Evolutionary conservation across 92 coral and sea anemone species (phyloP).

Genomic region (Palythoa grandis): DNA sequence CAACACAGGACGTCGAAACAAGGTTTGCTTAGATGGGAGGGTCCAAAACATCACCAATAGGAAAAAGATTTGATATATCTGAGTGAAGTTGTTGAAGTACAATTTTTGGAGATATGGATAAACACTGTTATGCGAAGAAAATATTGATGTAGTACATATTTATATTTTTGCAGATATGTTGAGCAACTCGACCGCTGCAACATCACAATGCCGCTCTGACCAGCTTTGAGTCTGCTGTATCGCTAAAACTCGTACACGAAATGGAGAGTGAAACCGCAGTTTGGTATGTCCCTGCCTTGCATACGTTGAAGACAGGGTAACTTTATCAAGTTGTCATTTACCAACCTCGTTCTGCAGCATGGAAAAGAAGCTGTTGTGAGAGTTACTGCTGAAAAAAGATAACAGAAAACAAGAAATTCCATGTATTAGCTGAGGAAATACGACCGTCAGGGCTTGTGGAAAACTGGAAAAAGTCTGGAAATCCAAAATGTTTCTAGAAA

Average conservation of each 20-base stretch:
- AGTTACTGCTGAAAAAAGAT: too few relatives aligned
- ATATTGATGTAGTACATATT: neutral
- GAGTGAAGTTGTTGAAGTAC: neutral
- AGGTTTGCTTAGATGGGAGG: too few relatives aligned
- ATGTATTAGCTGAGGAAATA: too few relatives aligned
- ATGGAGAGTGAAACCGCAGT: neutral
- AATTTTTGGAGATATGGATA: neutral
- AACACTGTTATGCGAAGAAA: neutral
- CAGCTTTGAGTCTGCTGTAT: neutral
- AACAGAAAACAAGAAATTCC: too few relatives aligned
- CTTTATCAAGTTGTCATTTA: neutral
- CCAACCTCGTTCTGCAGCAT: neutral
- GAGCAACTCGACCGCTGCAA: conserved; percentile 16
- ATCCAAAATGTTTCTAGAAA: too few relatives aligned
- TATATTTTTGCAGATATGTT: neutral
- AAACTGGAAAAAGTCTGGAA: too few relatives aligned
- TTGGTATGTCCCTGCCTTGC: neutral
- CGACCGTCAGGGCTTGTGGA: too few relatives aligned
- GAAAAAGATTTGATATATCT: neutral
- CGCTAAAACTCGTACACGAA: neutral
- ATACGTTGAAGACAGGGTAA: neutral
- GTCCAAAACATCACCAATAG: too few relatives aligned
- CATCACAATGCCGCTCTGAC: neutral
- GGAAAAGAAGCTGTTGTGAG: too few relatives aligned
- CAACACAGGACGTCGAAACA: too few relatives aligned